Percentiles rank a stretch among this genome's conserved stretches.
phyloP scores from a whole-genome alignment of 1,140 invertebrate genomes.

The Ceratitis capitata region DNA sequence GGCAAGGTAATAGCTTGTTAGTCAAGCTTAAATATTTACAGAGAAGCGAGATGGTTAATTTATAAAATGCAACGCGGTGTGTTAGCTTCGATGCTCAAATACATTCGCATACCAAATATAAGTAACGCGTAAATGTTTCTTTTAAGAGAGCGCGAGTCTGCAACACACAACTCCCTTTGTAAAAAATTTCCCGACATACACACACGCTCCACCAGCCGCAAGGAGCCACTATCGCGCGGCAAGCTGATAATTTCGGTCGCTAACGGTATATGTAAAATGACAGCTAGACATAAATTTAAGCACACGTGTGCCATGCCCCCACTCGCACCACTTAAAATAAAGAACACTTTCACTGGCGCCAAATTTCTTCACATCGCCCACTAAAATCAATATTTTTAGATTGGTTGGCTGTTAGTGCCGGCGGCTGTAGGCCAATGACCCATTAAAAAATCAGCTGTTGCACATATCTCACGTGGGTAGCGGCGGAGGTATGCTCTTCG shows the following conservation, averaged over 20 bases:
- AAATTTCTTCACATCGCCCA: not conserved
- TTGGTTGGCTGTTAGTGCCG: not conserved
- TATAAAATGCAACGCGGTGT: not conserved
- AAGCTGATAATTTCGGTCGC: too few species aligned
- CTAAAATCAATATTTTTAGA: not conserved
- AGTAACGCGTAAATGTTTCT: not conserved
- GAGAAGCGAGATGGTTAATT: not conserved
- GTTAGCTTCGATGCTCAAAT: not conserved
- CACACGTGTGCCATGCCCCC: not conserved
- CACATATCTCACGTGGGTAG: not conserved
- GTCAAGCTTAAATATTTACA: not conserved
- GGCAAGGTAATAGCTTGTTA: not conserved
- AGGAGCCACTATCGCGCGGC: not conserved
- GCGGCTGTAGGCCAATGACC: not conserved
- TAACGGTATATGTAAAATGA: too few species aligned
- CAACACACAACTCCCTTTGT: not conserved
- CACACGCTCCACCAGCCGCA: not conserved
- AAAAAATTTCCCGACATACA: not conserved
- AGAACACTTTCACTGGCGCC: not conserved
- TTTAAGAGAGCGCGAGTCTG: not conserved
- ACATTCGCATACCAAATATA: not conserved
- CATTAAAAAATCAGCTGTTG: slow-evolving; percentile 14
- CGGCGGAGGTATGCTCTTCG: not conserved
- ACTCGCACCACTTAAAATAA: not conserved
- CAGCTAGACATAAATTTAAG: too few species aligned